Conservation (phyloP, 2,797 vertebrate species). For the Okamejei kenojei region DNA sequence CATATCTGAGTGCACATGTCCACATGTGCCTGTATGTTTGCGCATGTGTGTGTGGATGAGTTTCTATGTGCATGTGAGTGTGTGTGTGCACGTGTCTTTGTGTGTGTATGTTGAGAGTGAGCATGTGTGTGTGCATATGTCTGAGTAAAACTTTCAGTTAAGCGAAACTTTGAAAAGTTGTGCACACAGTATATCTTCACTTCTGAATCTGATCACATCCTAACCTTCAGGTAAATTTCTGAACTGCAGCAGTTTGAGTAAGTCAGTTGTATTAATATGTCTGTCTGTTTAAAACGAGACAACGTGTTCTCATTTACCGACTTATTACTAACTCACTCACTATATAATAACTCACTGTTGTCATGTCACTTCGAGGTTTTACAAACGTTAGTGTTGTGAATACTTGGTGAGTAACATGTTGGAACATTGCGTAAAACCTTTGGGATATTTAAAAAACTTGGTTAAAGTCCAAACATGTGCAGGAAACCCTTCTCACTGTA, state of each 20-base stretch:
- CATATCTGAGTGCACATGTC: neutral
- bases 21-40: neutral
- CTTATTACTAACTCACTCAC: neutral
- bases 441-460: neutral
- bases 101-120: neutral
- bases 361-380: neutral
- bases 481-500: neutral
- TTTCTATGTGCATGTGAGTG: neutral
- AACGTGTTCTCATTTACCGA: constrained; percentile 10
- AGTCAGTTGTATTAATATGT: neutral
- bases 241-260: neutral
- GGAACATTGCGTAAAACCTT: neutral
- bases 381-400: neutral
- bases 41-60: neutral
- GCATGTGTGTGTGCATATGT: neutral
- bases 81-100: neutral
- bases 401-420: neutral
- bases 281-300: constrained; percentile 16
- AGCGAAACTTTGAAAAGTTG: neutral
- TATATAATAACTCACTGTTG: neutral
- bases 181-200: neutral
- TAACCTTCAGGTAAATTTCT: neutral
- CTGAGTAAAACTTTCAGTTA: neutral
- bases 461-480: neutral
- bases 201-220: neutral